These are phyloP conservation scores for Phalacrocorax brasilianus DNA, from an alignment of 2,113 vertebrate genomes.

Conservation along the genomic window DNA sequence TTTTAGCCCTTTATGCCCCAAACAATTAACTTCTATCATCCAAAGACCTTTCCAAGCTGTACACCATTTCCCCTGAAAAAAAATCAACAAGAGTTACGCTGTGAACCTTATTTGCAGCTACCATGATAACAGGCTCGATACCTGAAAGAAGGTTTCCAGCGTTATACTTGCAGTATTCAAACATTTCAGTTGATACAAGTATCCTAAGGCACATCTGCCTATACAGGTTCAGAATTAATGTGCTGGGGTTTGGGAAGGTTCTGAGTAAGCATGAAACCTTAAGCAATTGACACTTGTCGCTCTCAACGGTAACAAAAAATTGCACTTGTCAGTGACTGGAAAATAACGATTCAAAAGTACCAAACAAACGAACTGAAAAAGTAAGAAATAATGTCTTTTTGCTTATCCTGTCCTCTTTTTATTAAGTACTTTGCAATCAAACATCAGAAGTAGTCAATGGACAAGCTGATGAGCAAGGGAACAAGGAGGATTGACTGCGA, in stretches of 20 bases:
- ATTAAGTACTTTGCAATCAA: neutral
- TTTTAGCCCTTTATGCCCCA: neutral
- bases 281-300: neutral
- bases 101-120: neutral
- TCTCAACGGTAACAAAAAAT: neutral
- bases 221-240: neutral
- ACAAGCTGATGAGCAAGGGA: neutral
- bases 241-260: neutral
- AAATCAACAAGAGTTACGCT: neutral
- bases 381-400: neutral
- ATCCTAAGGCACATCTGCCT: neutral
- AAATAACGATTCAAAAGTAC: neutral
- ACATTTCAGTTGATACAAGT: neutral
- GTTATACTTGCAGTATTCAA: neutral
- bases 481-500: neutral
- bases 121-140: fast-evolving
- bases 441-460: neutral
- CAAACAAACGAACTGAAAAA: neutral
- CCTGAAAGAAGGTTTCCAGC: neutral
- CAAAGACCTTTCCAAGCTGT: neutral
- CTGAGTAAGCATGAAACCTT: neutral
- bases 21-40: neutral
- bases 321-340: neutral
- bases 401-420: neutral
- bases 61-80: neutral